Base-by-base conservation (phyloP, 1,140 invertebrate genomes). In the Maniola jurtina region DNA sequence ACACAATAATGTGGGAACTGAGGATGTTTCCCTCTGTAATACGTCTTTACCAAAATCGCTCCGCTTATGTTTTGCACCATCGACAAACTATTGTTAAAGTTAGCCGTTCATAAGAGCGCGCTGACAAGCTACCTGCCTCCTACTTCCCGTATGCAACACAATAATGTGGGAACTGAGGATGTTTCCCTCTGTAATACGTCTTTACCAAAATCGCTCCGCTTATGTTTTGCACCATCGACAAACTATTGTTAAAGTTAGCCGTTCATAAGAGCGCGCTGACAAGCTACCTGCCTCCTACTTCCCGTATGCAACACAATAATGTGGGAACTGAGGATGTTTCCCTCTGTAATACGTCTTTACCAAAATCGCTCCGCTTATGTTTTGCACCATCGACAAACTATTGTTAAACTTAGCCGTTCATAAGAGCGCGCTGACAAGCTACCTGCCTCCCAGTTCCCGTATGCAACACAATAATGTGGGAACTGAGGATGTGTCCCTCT, bases 401-500 rank as follows among this genome's bases (percentile, higher is more conserved):
- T n/a, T n/a, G n/a, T n/a, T n/a, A n/a, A n/a, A n/a, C n/a, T n/a
- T n/a, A n/a, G n/a, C 40, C 47, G 45, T 65, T 40, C 35, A 52
- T 65, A 59, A 50, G 63, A 57, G 38, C 47, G 55, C 25, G 54
- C 40, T 57, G 62, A 64, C 54, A 64, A 42, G n/a, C n/a, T n/a
- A n/a, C n/a, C 16, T 55, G 40, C 40, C 40, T 5, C 11, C 15
- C 16, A 57, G 34, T 15, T 50, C n/a, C 55, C 25, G 13, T 15
- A 15, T 58, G 42, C 45, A 52, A 50, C 55, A 40, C n/a, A 50
- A 59, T 59, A 65, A 36, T 58, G 14, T 50, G 6, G 9, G 11
- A 50, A 50, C n/a, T n/a, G n/a, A n/a, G n/a, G n/a, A n/a, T n/a
- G n/a, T n/a, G n/a, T n/a, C 45, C 10, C 45, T 13, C 14, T 48